phyloP scores from a whole-genome alignment of 2,113 vertebrate genomes.

The Platycercus adscitus region DNA sequence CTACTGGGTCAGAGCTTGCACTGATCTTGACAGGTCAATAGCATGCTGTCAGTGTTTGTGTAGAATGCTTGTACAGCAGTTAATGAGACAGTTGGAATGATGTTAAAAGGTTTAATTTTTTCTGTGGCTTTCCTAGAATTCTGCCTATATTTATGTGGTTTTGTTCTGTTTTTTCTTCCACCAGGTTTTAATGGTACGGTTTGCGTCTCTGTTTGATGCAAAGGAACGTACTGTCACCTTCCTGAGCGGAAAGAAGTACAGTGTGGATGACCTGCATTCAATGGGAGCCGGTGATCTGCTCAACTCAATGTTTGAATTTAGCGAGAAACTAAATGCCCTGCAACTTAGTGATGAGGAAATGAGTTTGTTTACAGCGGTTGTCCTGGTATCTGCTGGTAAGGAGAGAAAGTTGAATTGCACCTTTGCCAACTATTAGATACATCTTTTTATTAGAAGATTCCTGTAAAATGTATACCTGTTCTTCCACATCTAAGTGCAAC shows the following conservation, averaged over 20 bases:
- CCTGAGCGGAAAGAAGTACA: constrained; percentile 92
- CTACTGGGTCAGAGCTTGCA: not conserved
- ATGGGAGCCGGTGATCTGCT: constrained; percentile 95
- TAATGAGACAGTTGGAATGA: not conserved
- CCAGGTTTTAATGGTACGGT: constrained; percentile 97
- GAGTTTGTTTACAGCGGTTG: constrained; percentile 95
- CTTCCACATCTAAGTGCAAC: not conserved
- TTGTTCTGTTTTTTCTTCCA: not conserved
- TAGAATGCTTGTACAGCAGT: not conserved
- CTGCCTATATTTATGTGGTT: not conserved
- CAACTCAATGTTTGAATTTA: constrained; percentile 97
- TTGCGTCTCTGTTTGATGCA: constrained; percentile 92
- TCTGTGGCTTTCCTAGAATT: not conserved
- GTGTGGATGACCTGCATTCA: constrained; percentile 86
- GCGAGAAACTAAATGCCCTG: constrained; percentile 92
- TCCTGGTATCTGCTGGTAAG: constrained; percentile 97
- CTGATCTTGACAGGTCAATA: not conserved
- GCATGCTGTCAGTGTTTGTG: constrained; percentile 4
- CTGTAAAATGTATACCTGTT: not conserved
- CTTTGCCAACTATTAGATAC: not conserved
- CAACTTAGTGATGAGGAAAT: constrained; percentile 92
- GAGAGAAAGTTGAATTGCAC: not conserved
- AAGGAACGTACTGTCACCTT: constrained; percentile 93
- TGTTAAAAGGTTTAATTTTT: not conserved
- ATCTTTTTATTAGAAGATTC: not conserved